phyloP scores from a whole-genome alignment of 2,888 invertebrate genomes.

The Dione juno region DNA sequence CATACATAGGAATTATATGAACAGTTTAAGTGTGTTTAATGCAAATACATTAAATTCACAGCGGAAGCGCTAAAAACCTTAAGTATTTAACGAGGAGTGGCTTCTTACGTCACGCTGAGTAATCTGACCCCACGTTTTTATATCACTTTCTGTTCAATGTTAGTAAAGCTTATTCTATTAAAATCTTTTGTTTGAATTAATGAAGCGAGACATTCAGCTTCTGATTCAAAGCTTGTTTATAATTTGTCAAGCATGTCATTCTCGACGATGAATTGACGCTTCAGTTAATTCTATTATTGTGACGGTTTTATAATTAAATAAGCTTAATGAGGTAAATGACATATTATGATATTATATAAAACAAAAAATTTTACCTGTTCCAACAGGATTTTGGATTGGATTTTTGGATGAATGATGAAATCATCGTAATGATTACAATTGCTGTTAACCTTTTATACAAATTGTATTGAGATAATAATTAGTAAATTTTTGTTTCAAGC shows the following conservation, averaged over 20 bases:
- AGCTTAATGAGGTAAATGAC: not conserved
- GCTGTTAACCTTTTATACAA: not conserved
- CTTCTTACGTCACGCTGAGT: constrained; percentile 44
- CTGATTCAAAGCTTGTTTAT: constrained; percentile 15
- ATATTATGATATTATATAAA: not conserved
- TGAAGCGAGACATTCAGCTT: constrained; percentile 20
- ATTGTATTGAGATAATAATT: no score
- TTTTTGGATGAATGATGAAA: not conserved
- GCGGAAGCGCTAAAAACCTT: constrained; percentile 38
- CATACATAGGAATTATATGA: not conserved
- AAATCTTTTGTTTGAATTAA: constrained; percentile 27
- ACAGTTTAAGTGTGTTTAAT: not conserved
- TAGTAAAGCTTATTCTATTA: constrained; percentile 14
- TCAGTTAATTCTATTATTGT: constrained; percentile 19
- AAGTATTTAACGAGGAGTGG: constrained; percentile 49
- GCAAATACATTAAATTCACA: constrained; percentile 24
- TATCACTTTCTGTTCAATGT: constrained; percentile 32
- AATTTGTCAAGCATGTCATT: constrained; percentile 27
- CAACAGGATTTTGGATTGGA: not conserved
- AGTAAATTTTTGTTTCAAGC: no score
- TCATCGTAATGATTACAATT: not conserved
- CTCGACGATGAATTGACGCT: constrained; percentile 21
- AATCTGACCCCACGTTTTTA: constrained; percentile 32
- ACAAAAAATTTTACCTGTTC: no score
- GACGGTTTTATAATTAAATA: not conserved